Evolutionary conservation across 2,797 vertebrate genomes (phyloP).

Genomic region (Adrianichthys oophorus): DNA sequence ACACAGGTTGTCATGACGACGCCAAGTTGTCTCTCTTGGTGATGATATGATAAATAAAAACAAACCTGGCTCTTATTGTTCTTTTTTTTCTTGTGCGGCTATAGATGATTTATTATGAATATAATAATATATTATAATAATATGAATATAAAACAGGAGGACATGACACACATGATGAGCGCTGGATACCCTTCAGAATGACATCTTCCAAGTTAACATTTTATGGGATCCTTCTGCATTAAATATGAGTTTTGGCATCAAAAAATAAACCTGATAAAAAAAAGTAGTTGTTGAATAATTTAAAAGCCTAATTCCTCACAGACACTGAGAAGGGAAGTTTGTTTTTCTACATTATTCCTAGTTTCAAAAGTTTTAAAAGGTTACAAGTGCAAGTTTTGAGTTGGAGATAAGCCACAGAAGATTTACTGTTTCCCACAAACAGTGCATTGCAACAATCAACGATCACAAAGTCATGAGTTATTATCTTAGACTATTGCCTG

Average conservation of each 20-base stretch:
- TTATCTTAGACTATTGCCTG: too few species aligned
- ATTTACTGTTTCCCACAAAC: too few species aligned
- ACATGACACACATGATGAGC: too few species aligned
- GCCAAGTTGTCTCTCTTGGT: constrained; percentile 23
- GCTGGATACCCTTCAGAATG: too few species aligned
- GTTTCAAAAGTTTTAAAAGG: not conserved
- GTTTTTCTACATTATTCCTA: constrained; percentile 11
- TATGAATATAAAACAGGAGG: constrained; percentile 31
- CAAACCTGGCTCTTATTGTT: not conserved
- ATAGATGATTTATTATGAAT: constrained; percentile 55
- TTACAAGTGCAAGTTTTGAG: too few species aligned
- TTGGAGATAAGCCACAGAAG: too few species aligned
- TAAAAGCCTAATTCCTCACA: constrained; percentile 9
- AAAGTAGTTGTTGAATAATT: constrained; percentile 37
- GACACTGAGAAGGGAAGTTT: not conserved
- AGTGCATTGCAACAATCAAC: too few species aligned
- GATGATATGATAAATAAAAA: constrained; percentile 27
- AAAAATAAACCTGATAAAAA: constrained; percentile 9
- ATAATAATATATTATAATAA: too few species aligned
- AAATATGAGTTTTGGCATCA: constrained; percentile 11
- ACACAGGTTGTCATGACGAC: constrained; percentile 43
- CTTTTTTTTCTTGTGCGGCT: constrained; percentile 14
- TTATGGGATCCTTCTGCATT: constrained; percentile 13
- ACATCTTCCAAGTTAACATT: constrained; percentile 1
- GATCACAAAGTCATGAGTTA: too few species aligned